Conservation (phyloP, 2,888 invertebrate genomes). For the Drosophila neutralis region DNA sequence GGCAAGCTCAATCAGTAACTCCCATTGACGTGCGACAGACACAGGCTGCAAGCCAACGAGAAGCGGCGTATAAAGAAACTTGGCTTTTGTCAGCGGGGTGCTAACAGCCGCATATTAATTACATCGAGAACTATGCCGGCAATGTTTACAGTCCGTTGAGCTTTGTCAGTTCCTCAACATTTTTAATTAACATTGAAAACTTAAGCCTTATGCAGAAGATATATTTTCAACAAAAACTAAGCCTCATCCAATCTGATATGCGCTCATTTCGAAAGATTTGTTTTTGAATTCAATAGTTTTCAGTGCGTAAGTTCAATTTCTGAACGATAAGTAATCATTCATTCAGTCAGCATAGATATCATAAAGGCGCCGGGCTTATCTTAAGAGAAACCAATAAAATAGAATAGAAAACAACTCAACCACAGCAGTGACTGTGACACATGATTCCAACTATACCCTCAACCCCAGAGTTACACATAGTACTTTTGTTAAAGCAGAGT, state of each 20-base stretch:
- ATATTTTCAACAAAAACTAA: background rate
- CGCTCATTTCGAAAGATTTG: background rate
- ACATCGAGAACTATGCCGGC: constrained; percentile 52
- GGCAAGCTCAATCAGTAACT: constrained; percentile 40
- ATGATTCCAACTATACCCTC: background rate
- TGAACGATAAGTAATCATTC: constrained; percentile 4
- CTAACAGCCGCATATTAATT: constrained; percentile 55
- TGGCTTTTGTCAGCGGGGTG: constrained; percentile 15
- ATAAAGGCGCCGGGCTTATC: background rate
- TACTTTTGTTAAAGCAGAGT: background rate
- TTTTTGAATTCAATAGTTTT: background rate
- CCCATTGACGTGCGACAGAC: constrained; percentile 43
- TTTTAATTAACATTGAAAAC: constrained; percentile 22
- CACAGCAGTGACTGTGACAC: constrained; percentile 3
- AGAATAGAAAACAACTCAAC: background rate
- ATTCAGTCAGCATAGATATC: background rate
- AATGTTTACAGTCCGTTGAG: constrained; percentile 57
- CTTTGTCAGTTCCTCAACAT: constrained; percentile 36
- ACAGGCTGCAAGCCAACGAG: constrained; percentile 29
- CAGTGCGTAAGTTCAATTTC: background rate
- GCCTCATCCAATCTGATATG: background rate
- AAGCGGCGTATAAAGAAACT: constrained; percentile 10
- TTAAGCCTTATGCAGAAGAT: background rate
- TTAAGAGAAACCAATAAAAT: background rate
- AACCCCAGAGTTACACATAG: background rate